Percentiles rank a stretch among this genome's conserved stretches.
Evolutionary conservation across 2,888 invertebrate species (phyloP).

Genomic region (Sclerodermus sp.): DNA sequence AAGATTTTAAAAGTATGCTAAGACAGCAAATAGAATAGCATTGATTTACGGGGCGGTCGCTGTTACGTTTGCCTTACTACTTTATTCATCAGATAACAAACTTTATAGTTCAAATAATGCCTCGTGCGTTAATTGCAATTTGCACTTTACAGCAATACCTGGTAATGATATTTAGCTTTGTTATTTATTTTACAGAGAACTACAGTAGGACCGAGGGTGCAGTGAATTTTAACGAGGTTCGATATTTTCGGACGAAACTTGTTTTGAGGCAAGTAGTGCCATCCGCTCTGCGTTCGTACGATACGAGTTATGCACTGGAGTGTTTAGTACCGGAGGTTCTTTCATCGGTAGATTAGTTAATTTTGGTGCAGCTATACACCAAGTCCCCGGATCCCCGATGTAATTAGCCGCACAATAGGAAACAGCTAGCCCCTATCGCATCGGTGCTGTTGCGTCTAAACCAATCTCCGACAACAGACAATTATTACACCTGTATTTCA

Average conservation of each 20-base stretch:
- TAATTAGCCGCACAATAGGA: constrained; percentile 53
- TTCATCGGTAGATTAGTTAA: constrained; percentile 51
- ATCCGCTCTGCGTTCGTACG: constrained; percentile 2
- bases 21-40: too few relatives aligned
- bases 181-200: not conserved
- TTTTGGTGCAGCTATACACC: constrained; percentile 35
- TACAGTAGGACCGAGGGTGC: too few relatives aligned
- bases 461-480: constrained; percentile 43
- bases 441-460: constrained; percentile 37
- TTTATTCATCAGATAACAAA: too few relatives aligned
- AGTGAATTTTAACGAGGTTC: too few relatives aligned
- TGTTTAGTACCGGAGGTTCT: constrained; percentile 37
- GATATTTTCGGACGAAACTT: not conserved
- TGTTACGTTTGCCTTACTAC: too few relatives aligned
- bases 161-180: not conserved
- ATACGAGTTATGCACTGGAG: constrained; percentile 20
- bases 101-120: not conserved
- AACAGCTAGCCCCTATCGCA: constrained; percentile 42
- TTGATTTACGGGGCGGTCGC: too few relatives aligned
- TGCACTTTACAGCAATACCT: not conserved
- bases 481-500: constrained; percentile 41
- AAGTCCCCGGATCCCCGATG: constrained; percentile 46
- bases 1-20: too few relatives aligned
- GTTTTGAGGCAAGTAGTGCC: too few relatives aligned
- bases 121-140: not conserved